phyloP scores from a whole-genome alignment of 2,888 invertebrate species.

The Synanthedon myopaeformis region DNA sequence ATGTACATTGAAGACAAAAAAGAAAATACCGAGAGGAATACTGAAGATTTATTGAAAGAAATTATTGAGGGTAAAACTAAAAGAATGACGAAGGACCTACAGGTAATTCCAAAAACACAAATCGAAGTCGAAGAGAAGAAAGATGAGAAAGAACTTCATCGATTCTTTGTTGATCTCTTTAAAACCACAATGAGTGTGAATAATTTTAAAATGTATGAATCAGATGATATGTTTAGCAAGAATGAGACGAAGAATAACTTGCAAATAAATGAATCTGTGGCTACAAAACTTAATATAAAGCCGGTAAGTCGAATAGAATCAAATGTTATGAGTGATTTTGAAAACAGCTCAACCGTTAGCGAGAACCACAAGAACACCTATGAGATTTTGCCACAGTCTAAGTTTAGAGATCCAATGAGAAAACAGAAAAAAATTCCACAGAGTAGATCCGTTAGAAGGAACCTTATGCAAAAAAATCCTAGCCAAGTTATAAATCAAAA shows the following conservation, averaged over 20 bases:
- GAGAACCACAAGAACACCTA: neutral
- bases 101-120: conserved; percentile 11
- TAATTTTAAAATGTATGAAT: conserved; percentile 10
- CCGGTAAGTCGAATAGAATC: no score
- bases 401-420: neutral
- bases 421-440: neutral
- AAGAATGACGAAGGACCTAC: conserved; percentile 12
- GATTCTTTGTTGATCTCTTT: conserved; percentile 41
- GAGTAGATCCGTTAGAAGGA: neutral
- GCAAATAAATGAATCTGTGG: conserved; percentile 29
- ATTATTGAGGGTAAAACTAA: conserved; percentile 14
- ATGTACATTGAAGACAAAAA: conserved; percentile 5
- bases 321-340: neutral
- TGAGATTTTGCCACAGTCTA: neutral
- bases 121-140: conserved; percentile 13
- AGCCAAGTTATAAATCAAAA: neutral
- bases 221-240: conserved; percentile 3
- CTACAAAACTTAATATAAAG: conserved; percentile 17
- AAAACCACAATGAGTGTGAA: conserved; percentile 35
- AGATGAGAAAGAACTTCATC: conserved; percentile 29
- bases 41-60: conserved; percentile 10
- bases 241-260: conserved; percentile 17
- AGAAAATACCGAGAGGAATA: neutral
- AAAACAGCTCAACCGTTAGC: neutral
- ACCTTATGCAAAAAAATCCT: neutral